Percentiles rank a stretch among this genome's conserved stretches.
phyloP scores from a whole-genome alignment of 2,113 vertebrate species.

The Notechis scutatus region DNA sequence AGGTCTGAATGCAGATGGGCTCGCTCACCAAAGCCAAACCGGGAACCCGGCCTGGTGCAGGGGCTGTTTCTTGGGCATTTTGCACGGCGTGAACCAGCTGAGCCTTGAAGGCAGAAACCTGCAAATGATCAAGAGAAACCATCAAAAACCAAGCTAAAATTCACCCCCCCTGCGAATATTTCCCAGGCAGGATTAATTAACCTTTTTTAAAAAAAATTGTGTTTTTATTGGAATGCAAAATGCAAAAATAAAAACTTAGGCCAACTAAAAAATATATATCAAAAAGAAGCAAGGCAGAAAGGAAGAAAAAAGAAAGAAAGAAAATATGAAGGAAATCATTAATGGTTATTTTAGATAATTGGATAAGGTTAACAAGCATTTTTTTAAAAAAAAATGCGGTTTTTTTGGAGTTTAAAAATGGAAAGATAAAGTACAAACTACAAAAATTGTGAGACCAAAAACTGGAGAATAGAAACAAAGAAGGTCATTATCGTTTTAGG shows the following conservation, averaged over 20 bases:
- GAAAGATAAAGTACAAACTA: too few species aligned
- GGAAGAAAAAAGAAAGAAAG: background rate
- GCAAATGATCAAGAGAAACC: slow-evolving; percentile 26
- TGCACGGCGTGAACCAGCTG: slow-evolving; percentile 67
- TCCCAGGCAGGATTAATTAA: background rate
- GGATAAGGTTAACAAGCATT: too few species aligned
- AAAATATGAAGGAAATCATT: background rate
- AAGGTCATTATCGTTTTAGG: too few species aligned
- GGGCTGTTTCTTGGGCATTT: slow-evolving; percentile 60
- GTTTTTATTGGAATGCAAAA: background rate
- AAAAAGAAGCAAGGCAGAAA: background rate
- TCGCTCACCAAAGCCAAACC: slow-evolving; percentile 72
- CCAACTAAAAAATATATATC: background rate
- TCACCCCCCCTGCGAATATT: too few species aligned
- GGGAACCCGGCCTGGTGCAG: slow-evolving; percentile 66
- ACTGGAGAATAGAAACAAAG: too few species aligned
- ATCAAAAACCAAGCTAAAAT: too few species aligned
- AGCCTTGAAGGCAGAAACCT: slow-evolving; percentile 74
- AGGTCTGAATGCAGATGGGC: slow-evolving; percentile 72
- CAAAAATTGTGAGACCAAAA: too few species aligned
- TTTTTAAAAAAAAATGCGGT: too few species aligned
- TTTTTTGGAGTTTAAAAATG: too few species aligned
- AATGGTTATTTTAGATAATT: too few species aligned
- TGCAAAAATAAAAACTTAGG: background rate
- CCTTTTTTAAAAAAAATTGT: background rate